Percentiles rank a stretch among this genome's conserved stretches.
These are phyloP conservation scores for Telmatherina bonti DNA, from an alignment of 2,797 vertebrate genomes.

Conservation along the genomic window DNA sequence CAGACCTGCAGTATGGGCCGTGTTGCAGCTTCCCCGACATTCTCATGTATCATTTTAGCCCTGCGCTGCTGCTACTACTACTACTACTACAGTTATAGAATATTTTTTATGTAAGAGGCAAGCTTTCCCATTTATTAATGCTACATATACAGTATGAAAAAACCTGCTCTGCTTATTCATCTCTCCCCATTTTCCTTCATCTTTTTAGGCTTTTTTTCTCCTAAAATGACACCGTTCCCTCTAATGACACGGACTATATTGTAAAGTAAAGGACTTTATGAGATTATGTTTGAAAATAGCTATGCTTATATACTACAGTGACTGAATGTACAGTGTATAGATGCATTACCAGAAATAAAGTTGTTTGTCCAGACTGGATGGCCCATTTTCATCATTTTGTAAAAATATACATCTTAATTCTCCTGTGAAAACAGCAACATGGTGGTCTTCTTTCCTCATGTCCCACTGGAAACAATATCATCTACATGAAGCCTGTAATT, in stretches of 20 bases:
- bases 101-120: constrained; percentile 96
- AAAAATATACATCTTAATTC: too few species aligned
- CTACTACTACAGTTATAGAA: constrained; percentile 92
- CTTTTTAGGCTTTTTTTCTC: constrained; percentile 77
- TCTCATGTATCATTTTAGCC: constrained; percentile 85
- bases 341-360: constrained; percentile 98
- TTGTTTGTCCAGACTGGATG: constrained; percentile 91
- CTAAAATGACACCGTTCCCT: constrained; percentile 63
- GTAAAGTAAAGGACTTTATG: constrained; percentile 96
- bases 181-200: constrained; percentile 84
- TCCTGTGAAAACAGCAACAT: too few species aligned
- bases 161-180: constrained; percentile 91
- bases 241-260: constrained; percentile 87
- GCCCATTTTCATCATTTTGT: constrained; percentile 43
- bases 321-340: constrained; percentile 99
- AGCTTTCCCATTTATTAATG: constrained; percentile 96
- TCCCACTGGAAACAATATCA: too few species aligned
- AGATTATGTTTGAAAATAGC: constrained; percentile 94
- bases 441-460: too few species aligned
- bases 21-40: constrained; percentile 66
- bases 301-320: constrained; percentile 95
- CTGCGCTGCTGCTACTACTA: constrained; percentile 95
- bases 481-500: too few species aligned
- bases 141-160: constrained; percentile 87
- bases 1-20: constrained; percentile 50